Evolutionary conservation across 2,113 vertebrate species (phyloP).

Genomic region (Syngnathus typhle): DNA sequence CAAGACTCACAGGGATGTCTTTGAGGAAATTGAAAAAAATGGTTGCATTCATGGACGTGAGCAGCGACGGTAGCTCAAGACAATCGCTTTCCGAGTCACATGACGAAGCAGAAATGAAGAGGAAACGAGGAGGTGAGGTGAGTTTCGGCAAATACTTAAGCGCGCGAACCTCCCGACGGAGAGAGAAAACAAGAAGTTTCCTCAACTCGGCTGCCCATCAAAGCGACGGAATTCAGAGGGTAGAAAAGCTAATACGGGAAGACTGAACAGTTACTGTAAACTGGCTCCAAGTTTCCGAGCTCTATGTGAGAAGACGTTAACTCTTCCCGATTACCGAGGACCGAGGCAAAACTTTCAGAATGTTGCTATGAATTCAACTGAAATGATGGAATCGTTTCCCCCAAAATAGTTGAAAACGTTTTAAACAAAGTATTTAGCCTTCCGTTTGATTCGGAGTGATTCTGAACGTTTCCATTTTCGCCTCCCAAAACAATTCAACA

Average conservation of each 20-base stretch:
- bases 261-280: constrained; percentile 57
- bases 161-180: constrained; percentile 47
- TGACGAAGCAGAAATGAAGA: constrained; percentile 30
- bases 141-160: constrained; percentile 46
- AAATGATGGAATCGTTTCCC: background rate
- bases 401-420: background rate
- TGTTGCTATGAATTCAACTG: background rate
- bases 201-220: constrained; percentile 62
- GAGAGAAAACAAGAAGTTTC: constrained; percentile 67
- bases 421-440: background rate
- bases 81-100: background rate
- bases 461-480: background rate
- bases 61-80: constrained; percentile 2
- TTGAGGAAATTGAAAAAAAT: background rate
- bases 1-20: background rate
- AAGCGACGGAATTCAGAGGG: constrained; percentile 53
- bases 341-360: background rate
- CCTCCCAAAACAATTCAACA: constrained; percentile 1
- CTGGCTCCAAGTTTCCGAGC: constrained; percentile 59
- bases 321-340: background rate
- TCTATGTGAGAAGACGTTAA: background rate
- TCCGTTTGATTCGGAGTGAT: background rate
- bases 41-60: background rate
- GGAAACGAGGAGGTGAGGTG: constrained; percentile 38
- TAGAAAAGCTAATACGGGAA: constrained; percentile 50